These are phyloP conservation scores for Drosophila rufa DNA, from an alignment of 1,140 invertebrate species.

Conservation along the genomic window DNA sequence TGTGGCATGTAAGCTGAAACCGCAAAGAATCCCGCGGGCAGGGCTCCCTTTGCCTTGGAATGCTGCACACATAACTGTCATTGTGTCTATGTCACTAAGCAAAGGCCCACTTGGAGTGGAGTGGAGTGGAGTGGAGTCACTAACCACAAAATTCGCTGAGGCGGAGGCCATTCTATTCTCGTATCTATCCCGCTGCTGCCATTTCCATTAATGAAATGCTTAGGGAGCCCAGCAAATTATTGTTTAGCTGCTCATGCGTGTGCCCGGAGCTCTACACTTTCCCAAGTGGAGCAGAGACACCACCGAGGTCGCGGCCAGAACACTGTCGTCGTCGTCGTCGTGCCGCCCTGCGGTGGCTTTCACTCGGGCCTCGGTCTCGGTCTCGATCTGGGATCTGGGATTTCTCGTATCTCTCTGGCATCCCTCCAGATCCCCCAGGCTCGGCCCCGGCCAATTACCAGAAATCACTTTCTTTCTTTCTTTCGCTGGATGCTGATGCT, in stretches of 20 bases:
- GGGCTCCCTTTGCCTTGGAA: constrained; percentile 29
- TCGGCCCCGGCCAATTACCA: constrained; percentile 32
- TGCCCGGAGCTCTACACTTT: constrained; percentile 30
- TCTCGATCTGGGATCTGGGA: constrained; percentile 13
- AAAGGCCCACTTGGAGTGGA: constrained; percentile 18
- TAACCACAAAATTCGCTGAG: constrained; percentile 38
- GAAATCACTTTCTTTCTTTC: constrained; percentile 70
- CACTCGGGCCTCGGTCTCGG: constrained; percentile 39
- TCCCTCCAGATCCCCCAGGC: constrained; percentile 20
- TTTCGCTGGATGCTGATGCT: constrained; percentile 1
- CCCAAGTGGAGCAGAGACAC: constrained; percentile 32
- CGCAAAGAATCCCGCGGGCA: constrained; percentile 34
- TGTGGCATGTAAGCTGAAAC: constrained; percentile 56
- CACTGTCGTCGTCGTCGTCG: constrained; percentile 68
- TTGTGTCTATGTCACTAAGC: constrained; percentile 63
- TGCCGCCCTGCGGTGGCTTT: constrained; percentile 65
- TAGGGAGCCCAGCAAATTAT: constrained; percentile 57
- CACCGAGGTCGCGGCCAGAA: constrained; percentile 36
- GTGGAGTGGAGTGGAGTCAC: constrained; percentile 17
- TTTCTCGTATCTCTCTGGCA: constrained; percentile 9
- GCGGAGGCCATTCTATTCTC: constrained; percentile 1
- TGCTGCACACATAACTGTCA: constrained; percentile 70
- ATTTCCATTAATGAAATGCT: constrained; percentile 54
- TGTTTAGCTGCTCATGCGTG: constrained; percentile 50
- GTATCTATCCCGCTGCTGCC: constrained; percentile 16